phyloP scores from a whole-genome alignment of 92 coral and sea anemone genomes.

The Parazoanthus swiftii region DNA sequence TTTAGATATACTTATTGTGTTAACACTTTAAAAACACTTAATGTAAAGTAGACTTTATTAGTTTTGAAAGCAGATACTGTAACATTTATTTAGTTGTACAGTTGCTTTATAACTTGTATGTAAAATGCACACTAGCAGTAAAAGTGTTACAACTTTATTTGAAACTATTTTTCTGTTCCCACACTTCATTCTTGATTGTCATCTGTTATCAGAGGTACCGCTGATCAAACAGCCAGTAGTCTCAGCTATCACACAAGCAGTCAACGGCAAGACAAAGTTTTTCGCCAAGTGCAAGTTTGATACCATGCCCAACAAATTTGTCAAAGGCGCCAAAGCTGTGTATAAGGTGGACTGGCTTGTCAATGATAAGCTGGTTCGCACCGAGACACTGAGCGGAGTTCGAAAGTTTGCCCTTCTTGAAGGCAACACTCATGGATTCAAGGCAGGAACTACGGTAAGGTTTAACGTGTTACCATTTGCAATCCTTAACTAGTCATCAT shows the following conservation, averaged over 20 bases:
- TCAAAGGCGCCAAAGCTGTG: neutral
- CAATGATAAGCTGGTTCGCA: conserved; percentile 20
- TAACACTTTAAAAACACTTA: no score
- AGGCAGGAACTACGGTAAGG: conserved; percentile 36
- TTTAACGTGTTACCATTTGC: no score
- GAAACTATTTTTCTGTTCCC: neutral
- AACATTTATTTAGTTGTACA: no score
- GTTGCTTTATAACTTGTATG: no score
- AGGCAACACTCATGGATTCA: conserved; percentile 34
- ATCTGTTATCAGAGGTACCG: conserved; percentile 17
- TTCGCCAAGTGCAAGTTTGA: conserved; percentile 39
- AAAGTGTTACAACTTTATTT: neutral
- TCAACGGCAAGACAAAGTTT: conserved; percentile 12
- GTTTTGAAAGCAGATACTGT: no score
- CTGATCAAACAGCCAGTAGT: conserved; percentile 37
- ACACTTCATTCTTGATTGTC: no score
- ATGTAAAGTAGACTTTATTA: no score
- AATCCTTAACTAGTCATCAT: neutral
- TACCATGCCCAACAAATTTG: conserved; percentile 19
- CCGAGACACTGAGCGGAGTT: conserved; percentile 26
- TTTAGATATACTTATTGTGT: no score
- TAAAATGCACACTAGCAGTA: no score
- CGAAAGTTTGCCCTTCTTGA: conserved; percentile 11
- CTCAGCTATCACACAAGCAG: conserved; percentile 19
- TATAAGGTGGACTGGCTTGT: conserved; percentile 40